Percentiles rank a stretch among this genome's conserved stretches.
These are phyloP conservation scores for Puntigrus tetrazona DNA, from an alignment of 2,113 vertebrate species.

Conservation along the genomic window DNA sequence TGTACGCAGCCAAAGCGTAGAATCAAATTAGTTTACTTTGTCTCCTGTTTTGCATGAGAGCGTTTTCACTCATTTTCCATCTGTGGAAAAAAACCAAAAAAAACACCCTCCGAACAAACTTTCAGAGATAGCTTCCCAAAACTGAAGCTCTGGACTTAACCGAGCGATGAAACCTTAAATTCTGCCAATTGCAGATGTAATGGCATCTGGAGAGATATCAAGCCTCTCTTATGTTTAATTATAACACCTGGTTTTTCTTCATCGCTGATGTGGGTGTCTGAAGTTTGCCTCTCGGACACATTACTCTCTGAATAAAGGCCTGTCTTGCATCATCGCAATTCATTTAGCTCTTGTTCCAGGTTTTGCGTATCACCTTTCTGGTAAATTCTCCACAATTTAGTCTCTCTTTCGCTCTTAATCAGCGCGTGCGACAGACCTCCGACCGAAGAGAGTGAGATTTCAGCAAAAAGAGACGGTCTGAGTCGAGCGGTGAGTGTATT, in stretches of 20 bases:
- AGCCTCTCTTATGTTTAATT: conserved; percentile 43
- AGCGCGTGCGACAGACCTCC: neutral
- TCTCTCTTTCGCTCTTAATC: neutral
- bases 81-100: neutral
- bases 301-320: conserved; percentile 45
- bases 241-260: conserved; percentile 4
- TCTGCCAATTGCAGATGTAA: conserved; percentile 34
- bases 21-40: conserved; percentile 33
- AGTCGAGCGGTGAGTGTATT: neutral
- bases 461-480: neutral
- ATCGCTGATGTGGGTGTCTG: conserved; percentile 3
- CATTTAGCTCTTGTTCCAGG: conserved; percentile 49
- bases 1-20: conserved; percentile 1
- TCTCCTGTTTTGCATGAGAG: conserved; percentile 40
- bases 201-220: conserved; percentile 37
- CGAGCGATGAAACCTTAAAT: conserved; percentile 14
- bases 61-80: neutral
- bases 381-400: conserved; percentile 6
- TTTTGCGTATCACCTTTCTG: conserved; percentile 36
- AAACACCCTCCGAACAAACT: neutral
- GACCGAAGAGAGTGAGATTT: neutral
- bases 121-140: neutral
- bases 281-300: conserved; percentile 24
- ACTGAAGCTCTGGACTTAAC: neutral
- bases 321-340: conserved; percentile 42